Percentiles rank a stretch among this genome's conserved stretches.
phyloP scores from a whole-genome alignment of 2,888 invertebrate species.

The Chrysolina oricalcia region DNA sequence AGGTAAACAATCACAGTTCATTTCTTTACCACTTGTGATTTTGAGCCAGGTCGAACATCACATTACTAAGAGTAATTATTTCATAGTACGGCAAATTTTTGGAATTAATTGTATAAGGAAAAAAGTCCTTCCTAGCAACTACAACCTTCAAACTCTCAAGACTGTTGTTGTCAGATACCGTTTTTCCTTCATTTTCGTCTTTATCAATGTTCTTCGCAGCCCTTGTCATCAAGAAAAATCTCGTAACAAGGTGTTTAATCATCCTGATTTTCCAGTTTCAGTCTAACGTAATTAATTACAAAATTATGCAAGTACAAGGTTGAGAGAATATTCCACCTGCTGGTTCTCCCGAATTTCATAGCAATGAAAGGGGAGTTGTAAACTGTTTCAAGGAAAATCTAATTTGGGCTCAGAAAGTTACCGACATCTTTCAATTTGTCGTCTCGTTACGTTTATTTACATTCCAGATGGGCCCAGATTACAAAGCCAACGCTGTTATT shows the following conservation, averaged over 20 bases:
- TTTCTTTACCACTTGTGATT: no score
- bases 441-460: slow-evolving; percentile 17
- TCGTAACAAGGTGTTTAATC: background rate
- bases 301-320: background rate
- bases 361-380: background rate
- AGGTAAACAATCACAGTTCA: no score
- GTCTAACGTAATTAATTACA: background rate
- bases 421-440: slow-evolving; percentile 21
- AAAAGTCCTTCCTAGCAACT: no score
- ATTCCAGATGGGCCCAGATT: background rate
- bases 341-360: background rate
- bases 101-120: no score
- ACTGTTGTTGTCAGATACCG: no score
- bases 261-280: background rate
- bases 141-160: no score
- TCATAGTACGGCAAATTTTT: no score
- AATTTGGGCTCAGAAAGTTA: slow-evolving; percentile 16
- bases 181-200: no score
- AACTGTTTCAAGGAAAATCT: background rate
- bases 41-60: no score
- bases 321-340: slow-evolving; percentile 10
- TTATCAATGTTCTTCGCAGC: background rate
- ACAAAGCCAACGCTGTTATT: slow-evolving; percentile 7
- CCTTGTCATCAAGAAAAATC: background rate
- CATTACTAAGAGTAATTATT: no score